Conservation (phyloP, 2,888 invertebrate genomes). For the Allygus modestus region DNA sequence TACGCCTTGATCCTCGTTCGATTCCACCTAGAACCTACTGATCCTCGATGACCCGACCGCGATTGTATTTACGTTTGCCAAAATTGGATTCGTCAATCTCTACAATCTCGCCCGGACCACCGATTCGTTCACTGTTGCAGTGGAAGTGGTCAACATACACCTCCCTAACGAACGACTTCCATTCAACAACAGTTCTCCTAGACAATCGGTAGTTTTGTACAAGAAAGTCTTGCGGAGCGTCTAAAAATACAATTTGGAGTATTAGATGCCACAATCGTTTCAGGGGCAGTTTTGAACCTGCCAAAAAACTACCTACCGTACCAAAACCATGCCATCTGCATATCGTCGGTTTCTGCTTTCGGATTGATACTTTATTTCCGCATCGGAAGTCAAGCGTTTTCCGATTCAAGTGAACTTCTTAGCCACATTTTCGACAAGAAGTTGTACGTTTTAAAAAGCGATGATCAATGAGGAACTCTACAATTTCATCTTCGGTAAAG, state of each 20-base stretch:
- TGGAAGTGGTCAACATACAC: slow-evolving; percentile 39
- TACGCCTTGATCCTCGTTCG: slow-evolving; percentile 7
- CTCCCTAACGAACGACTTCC: slow-evolving; percentile 50
- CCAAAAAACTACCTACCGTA: not conserved
- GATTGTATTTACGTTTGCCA: slow-evolving; percentile 57
- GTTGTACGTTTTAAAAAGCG: not conserved
- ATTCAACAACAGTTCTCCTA: slow-evolving; percentile 19
- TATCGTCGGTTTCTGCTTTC: not conserved
- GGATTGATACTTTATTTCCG: not conserved
- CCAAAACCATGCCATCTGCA: not conserved
- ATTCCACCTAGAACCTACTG: slow-evolving; percentile 40
- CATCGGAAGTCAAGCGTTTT: not conserved
- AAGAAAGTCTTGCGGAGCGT: not conserved
- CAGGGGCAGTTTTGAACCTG: not conserved
- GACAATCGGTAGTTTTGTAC: not conserved
- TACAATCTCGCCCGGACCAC: slow-evolving; percentile 53
- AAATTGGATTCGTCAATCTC: slow-evolving; percentile 61
- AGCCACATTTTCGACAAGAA: not conserved
- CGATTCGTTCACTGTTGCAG: not conserved
- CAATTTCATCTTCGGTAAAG: not conserved
- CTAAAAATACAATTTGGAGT: not conserved
- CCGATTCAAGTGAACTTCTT: not conserved
- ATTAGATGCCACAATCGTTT: not conserved
- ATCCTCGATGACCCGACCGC: slow-evolving; percentile 4
- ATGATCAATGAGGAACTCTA: not conserved